Conservation (phyloP, 1,140 invertebrate species). For the Drosophila gunungcola region DNA sequence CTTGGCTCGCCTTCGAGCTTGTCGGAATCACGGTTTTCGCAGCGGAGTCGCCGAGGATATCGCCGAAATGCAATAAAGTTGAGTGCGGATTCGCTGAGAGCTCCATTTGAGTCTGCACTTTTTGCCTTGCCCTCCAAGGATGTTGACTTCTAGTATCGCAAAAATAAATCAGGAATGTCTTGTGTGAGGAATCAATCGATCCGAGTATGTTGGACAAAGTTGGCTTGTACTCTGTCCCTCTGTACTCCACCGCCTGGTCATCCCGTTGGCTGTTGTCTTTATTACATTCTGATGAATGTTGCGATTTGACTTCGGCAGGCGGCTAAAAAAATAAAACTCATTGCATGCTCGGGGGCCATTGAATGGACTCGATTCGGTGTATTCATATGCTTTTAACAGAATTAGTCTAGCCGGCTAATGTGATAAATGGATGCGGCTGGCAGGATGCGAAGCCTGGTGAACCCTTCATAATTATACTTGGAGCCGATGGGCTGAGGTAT, state of each 20-base stretch:
- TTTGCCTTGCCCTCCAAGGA: neutral
- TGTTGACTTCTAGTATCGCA: neutral
- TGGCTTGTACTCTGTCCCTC: neutral
- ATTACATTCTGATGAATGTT: conserved; percentile 54
- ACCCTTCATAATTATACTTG: conserved; percentile 58
- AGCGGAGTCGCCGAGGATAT: conserved; percentile 28
- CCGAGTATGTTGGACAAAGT: conserved; percentile 9
- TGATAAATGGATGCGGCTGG: conserved; percentile 56
- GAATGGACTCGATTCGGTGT: conserved; percentile 44
- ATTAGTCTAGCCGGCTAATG: conserved; percentile 67
- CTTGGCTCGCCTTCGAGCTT: conserved; percentile 22
- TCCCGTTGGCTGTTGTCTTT: conserved; percentile 29
- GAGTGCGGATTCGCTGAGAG: conserved; percentile 46
- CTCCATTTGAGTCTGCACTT: conserved; percentile 3
- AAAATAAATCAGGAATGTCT: conserved; percentile 14
- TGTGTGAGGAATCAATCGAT: conserved; percentile 12
- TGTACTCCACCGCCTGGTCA: neutral
- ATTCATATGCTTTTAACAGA: conserved; percentile 66
- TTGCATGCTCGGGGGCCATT: conserved; percentile 48
- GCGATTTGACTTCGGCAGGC: conserved; percentile 34
- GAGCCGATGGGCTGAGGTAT: conserved; percentile 6
- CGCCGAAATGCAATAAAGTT: conserved; percentile 76
- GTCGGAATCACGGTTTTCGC: conserved; percentile 45
- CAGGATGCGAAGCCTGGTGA: conserved; percentile 21
- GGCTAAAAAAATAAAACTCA: conserved; percentile 19